Evolutionary conservation across 2,113 vertebrate species (phyloP).

Genomic region (Progne subis): DNA sequence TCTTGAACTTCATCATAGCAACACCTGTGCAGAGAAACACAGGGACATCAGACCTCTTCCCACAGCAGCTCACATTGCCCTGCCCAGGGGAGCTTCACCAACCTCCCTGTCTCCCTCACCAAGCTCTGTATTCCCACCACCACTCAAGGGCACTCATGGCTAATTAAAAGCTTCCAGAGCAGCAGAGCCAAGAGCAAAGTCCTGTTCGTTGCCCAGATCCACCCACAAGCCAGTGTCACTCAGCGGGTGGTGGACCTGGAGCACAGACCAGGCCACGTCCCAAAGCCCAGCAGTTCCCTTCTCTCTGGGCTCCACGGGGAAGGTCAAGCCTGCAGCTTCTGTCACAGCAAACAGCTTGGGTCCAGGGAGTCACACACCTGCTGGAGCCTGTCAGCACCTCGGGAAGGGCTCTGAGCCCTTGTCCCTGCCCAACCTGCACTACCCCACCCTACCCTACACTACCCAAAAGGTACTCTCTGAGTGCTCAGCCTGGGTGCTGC

Average conservation of each 20-base stretch:
- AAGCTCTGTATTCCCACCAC: fast-evolving
- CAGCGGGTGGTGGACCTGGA: not conserved
- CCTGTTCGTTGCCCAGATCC: not conserved
- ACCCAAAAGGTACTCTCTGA: fast-evolving
- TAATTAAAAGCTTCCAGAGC: not conserved
- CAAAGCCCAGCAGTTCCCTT: not conserved
- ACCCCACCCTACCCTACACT: too few relatives aligned
- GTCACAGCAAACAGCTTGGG: not conserved
- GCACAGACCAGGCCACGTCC: not conserved
- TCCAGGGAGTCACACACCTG: not conserved
- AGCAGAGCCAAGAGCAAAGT: not conserved
- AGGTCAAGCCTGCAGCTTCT: not conserved
- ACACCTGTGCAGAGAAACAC: conserved; percentile 72
- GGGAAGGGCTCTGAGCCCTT: not conserved
- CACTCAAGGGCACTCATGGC: not conserved
- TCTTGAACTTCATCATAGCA: conserved; percentile 84
- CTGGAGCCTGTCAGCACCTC: not conserved
- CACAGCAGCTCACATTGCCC: not conserved
- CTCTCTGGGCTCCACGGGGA: not conserved
- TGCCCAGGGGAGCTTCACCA: not conserved
- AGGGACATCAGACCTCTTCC: not conserved
- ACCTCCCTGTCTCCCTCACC: not conserved
- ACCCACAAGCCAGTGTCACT: not conserved
- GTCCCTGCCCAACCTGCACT: not conserved
- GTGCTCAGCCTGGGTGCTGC: not conserved